Conservation (phyloP, 2,113 vertebrate species). For the Myodes glareolus region DNA sequence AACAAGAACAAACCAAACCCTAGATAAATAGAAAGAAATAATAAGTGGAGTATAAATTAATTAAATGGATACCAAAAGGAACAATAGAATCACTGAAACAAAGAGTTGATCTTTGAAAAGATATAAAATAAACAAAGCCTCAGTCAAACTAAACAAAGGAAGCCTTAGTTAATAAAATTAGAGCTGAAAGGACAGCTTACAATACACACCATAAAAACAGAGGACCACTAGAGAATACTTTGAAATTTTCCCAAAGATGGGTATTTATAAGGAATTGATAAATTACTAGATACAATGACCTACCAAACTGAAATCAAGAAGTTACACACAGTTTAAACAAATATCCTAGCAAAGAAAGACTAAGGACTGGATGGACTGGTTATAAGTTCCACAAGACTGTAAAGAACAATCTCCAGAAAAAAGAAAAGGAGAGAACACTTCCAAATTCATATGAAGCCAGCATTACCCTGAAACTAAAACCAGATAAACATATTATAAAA, state of each 20-base stretch:
- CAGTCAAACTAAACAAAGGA: background rate
- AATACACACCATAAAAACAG: background rate
- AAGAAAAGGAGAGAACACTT: background rate
- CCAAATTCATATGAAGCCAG: background rate
- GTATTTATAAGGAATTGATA: background rate
- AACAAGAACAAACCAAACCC: background rate
- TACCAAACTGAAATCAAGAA: background rate
- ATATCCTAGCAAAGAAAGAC: background rate
- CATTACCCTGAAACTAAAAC: background rate
- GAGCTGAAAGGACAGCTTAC: background rate
- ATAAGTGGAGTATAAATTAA: background rate
- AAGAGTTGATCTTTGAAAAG: background rate
- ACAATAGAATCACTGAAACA: background rate
- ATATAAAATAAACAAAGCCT: background rate
- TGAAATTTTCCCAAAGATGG: background rate
- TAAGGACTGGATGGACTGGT: background rate
- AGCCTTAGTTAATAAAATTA: background rate
- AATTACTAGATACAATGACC: background rate
- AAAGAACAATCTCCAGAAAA: background rate
- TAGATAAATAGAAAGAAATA: background rate
- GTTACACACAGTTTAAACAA: background rate
- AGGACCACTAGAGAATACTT: background rate
- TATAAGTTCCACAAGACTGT: too few species aligned
- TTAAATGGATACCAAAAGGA: background rate
- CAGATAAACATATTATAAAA: background rate